Evolutionary conservation across 1,140 invertebrate genomes (phyloP).

Genomic region (Magallana ariakensis): DNA sequence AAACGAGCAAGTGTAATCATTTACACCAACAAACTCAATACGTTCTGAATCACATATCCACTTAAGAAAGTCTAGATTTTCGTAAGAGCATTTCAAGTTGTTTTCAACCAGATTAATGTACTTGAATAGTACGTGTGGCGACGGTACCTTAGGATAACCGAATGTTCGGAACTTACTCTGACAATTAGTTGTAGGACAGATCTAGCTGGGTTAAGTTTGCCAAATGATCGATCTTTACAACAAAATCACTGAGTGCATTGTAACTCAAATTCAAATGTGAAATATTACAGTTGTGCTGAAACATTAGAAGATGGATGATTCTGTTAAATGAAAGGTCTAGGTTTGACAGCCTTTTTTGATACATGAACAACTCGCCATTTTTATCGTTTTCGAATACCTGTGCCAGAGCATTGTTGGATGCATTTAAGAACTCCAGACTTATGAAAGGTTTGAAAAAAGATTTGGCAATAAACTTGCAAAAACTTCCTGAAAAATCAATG

Average conservation of each 20-base stretch:
- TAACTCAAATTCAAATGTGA: background rate
- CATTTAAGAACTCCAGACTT: background rate
- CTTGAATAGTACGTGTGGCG: no score
- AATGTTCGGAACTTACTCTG: background rate
- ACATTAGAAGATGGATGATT: background rate
- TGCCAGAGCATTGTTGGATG: background rate
- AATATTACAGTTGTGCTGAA: background rate
- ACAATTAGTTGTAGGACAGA: background rate
- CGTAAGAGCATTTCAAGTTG: background rate
- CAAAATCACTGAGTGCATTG: background rate
- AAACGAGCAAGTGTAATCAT: background rate
- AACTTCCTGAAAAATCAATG: slow-evolving; percentile 8
- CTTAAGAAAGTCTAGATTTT: slow-evolving; percentile 9
- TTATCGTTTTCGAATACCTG: background rate
- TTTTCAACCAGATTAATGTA: background rate
- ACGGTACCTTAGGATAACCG: no score
- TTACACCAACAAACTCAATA: background rate
- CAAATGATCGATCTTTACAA: background rate
- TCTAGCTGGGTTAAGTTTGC: background rate
- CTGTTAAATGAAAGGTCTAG: background rate
- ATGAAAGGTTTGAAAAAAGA: background rate
- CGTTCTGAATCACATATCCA: background rate
- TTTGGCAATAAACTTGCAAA: background rate
- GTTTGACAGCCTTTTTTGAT: background rate
- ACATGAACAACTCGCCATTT: background rate